A percentile compares a stretch with the other conserved stretches of the same genome.
These are phyloP conservation scores for Heloderma charlesbogerti DNA, from an alignment of 2,113 vertebrate species.

Conservation along the genomic window DNA sequence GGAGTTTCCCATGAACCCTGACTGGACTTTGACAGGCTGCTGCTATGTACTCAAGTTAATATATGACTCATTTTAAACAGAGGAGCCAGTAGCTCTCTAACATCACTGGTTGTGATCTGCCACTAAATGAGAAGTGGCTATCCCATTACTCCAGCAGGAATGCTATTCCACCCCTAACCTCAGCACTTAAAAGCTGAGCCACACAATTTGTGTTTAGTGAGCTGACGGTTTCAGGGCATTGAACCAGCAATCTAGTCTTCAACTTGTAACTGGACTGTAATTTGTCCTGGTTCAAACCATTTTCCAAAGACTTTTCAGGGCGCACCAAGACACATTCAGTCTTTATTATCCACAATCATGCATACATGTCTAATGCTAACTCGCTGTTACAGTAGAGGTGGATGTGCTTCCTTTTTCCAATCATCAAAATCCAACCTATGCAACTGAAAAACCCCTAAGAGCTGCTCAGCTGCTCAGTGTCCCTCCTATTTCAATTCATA, in stretches of 20 bases:
- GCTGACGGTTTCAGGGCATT: neutral
- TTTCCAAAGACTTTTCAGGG: neutral
- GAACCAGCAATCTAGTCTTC: neutral
- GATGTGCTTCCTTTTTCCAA: neutral
- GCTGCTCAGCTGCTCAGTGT: neutral
- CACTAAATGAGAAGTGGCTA: neutral
- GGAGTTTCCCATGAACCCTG: neutral
- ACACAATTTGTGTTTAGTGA: neutral
- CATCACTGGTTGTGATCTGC: neutral
- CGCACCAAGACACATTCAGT: neutral
- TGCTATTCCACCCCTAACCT: neutral
- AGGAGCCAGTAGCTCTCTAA: neutral
- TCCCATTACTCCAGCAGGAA: neutral
- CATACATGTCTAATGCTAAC: neutral
- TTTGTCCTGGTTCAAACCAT: neutral
- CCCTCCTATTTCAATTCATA: neutral
- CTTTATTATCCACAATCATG: neutral
- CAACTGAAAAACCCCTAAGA: neutral
- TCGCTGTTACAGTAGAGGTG: neutral
- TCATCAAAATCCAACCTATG: neutral
- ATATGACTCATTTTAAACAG: accelerated
- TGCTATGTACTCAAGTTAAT: neutral
- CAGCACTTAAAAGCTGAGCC: neutral
- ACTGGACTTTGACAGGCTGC: accelerated
- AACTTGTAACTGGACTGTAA: neutral